phyloP scores from a whole-genome alignment of 1,140 invertebrate genomes.

The Ceratosolen fusciceps region DNA sequence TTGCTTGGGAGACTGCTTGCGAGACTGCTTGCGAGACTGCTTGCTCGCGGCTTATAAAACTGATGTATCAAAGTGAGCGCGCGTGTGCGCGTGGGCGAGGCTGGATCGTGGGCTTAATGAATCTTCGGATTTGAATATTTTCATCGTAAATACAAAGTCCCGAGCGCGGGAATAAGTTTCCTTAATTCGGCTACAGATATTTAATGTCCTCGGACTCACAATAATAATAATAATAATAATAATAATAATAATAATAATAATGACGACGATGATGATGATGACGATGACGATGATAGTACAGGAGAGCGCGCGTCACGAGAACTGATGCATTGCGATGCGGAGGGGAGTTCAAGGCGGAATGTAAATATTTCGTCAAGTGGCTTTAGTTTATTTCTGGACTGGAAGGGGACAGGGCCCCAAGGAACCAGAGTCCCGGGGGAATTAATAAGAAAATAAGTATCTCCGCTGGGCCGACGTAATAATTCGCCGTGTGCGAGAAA shows the following conservation, averaged over 20 bases:
- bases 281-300: no score
- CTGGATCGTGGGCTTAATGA: neutral
- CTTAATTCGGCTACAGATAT: neutral
- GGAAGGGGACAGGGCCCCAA: no score
- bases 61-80: neutral
- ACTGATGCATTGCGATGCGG: neutral
- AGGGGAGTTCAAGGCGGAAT: neutral
- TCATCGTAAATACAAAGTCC: conserved; percentile 37
- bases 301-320: neutral
- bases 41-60: neutral
- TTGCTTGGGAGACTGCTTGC: neutral
- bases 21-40: no score
- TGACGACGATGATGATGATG: no score
- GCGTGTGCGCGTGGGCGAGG: neutral
- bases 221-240: no score
- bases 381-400: neutral
- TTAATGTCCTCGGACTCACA: neutral
- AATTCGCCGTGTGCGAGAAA: conserved; percentile 35
- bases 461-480: conserved; percentile 8
- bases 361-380: neutral
- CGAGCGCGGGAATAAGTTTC: neutral
- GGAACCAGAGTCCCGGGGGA: no score
- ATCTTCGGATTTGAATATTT: conserved; percentile 43
- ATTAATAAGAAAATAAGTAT: conserved; percentile 44
- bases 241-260: no score